These are phyloP conservation scores for Cotesia congregata DNA, from an alignment of 2,888 invertebrate species.

Conservation along the genomic window DNA sequence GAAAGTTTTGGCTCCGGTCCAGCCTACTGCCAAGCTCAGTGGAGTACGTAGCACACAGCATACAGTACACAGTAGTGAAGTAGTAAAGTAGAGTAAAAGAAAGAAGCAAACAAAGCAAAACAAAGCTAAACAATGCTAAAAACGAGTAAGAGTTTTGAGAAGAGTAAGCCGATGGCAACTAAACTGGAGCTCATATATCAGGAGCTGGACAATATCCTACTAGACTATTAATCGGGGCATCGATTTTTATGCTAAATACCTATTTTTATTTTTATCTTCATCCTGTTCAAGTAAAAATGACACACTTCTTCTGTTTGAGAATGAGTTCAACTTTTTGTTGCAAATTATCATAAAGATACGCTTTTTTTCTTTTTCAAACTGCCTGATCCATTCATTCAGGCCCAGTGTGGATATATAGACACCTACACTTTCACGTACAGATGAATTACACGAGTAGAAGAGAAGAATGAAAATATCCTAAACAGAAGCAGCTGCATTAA, in stretches of 20 bases:
- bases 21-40: conserved; percentile 45
- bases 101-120: conserved; percentile 18
- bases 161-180: conserved; percentile 25
- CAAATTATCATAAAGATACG: too few species aligned
- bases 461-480: too few species aligned
- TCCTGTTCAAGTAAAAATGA: not conserved
- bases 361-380: not conserved
- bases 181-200: conserved; percentile 28
- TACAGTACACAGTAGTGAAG: not conserved
- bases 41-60: conserved; percentile 23
- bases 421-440: too few species aligned
- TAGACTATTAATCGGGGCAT: conserved; percentile 35
- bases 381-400: too few species aligned
- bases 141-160: not conserved
- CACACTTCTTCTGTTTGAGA: not conserved
- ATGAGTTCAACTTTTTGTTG: too few species aligned
- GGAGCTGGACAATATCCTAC: conserved; percentile 28
- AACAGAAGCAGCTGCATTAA: too few species aligned
- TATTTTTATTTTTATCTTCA: not conserved
- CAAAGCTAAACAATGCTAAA: not conserved
- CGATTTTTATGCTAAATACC: conserved; percentile 22
- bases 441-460: too few species aligned
- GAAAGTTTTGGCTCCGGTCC: conserved; percentile 58
- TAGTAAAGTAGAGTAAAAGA: conserved; percentile 20
- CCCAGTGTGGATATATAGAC: too few species aligned